Conservation (phyloP, 2,113 vertebrate genomes). For the Caracal caracal region DNA sequence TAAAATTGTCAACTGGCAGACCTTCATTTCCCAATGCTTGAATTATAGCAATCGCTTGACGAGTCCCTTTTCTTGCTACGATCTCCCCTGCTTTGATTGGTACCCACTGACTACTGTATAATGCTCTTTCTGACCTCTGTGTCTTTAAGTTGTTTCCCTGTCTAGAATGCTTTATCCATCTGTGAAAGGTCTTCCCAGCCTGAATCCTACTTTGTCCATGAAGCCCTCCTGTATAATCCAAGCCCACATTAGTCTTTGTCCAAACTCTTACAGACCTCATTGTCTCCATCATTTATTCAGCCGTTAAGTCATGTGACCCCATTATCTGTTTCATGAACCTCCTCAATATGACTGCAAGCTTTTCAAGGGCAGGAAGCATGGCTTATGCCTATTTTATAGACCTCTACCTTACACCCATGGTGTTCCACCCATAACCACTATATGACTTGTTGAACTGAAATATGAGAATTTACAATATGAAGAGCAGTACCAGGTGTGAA, state of each 20-base stretch:
- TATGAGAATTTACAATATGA: conserved; percentile 50
- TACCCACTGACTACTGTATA: not conserved
- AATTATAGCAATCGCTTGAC: conserved; percentile 48
- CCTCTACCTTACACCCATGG: not conserved
- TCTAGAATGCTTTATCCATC: conserved; percentile 22
- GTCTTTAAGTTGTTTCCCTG: not conserved
- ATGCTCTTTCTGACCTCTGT: conserved; percentile 48
- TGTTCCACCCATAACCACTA: conserved; percentile 1
- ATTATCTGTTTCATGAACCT: conserved; percentile 60
- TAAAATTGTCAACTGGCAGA: conserved; percentile 58
- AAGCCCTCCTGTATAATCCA: not conserved
- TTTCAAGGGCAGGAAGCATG: conserved; percentile 49
- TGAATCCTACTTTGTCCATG: conserved; percentile 4
- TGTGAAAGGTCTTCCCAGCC: conserved; percentile 19
- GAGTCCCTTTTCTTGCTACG: not conserved
- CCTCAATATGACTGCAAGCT: conserved; percentile 23
- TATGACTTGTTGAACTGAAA: conserved; percentile 43
- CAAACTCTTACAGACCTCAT: conserved; percentile 24
- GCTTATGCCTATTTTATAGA: conserved; percentile 37
- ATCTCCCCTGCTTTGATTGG: not conserved
- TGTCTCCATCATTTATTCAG: conserved; percentile 42
- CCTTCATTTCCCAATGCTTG: conserved; percentile 38
- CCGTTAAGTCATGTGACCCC: conserved; percentile 31
- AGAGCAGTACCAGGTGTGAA: conserved; percentile 10
- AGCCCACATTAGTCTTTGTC: not conserved